Conservation (phyloP, 1,140 invertebrate genomes). For the Drosophila navojoa region DNA sequence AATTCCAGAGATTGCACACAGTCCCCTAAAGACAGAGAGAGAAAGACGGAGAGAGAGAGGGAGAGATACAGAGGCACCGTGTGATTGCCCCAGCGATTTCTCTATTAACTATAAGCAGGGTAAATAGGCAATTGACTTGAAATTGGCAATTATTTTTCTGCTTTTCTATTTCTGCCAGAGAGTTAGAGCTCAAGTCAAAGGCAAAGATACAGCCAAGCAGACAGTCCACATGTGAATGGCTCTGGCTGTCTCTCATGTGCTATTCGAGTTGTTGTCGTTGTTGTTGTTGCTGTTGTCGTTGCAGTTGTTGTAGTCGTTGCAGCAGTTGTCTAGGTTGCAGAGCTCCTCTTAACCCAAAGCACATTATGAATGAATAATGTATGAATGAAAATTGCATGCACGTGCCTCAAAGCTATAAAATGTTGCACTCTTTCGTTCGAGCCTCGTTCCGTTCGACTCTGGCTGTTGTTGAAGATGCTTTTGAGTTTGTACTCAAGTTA, state of each 20-base stretch:
- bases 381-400: constrained; percentile 83
- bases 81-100: constrained; percentile 69
- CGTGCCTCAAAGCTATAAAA: constrained; percentile 80
- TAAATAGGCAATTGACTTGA: constrained; percentile 82
- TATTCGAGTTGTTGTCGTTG: constrained; percentile 13
- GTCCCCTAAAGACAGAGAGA: constrained; percentile 8
- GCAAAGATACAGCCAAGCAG: constrained; percentile 31
- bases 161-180: constrained; percentile 28
- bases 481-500: constrained; percentile 25
- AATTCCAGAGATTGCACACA: constrained; percentile 37
- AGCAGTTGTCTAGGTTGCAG: constrained; percentile 29
- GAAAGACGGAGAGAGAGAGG: too few relatives aligned
- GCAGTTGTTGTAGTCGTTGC: constrained; percentile 12
- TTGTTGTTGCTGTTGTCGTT: not conserved
- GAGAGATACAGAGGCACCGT: constrained; percentile 1
- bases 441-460: not conserved
- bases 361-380: constrained; percentile 83
- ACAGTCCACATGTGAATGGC: constrained; percentile 67
- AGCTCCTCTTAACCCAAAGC: constrained; percentile 46
- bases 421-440: constrained; percentile 63
- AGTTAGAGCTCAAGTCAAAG: constrained; percentile 18
- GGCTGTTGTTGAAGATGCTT: not conserved
- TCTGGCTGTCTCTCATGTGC: constrained; percentile 49
- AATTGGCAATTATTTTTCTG: constrained; percentile 79
- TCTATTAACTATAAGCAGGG: constrained; percentile 80